Evolutionary conservation across 2,113 vertebrate genomes (phyloP).

Genomic region (Theristicus caerulescens): DNA sequence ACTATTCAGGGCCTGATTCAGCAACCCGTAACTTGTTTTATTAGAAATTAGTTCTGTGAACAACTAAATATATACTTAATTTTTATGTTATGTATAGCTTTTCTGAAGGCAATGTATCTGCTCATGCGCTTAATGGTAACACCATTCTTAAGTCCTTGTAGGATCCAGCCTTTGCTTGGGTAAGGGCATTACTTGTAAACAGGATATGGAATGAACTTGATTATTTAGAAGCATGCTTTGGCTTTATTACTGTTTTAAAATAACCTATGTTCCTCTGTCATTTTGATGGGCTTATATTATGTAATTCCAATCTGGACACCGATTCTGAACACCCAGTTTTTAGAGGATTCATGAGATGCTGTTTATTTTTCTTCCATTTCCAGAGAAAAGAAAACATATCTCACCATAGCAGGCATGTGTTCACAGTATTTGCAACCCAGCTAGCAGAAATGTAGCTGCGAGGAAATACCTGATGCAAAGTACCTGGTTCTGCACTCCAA

Average conservation of each 20-base stretch:
- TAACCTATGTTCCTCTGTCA: background rate
- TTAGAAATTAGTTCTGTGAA: background rate
- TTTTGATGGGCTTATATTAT: background rate
- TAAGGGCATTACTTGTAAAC: background rate
- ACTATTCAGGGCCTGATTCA: background rate
- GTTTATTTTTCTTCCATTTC: background rate
- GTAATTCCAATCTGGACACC: background rate
- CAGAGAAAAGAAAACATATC: background rate
- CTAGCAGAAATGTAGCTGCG: background rate
- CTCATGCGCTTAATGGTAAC: background rate
- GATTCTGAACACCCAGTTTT: background rate
- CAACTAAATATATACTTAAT: background rate
- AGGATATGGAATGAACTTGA: background rate
- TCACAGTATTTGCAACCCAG: background rate
- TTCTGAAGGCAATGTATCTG: background rate
- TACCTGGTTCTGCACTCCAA: background rate
- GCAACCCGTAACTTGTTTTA: background rate
- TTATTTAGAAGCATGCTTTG: background rate
- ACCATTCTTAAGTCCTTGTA: background rate
- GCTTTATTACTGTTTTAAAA: background rate
- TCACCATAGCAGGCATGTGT: background rate
- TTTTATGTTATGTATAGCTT: background rate
- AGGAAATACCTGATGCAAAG: background rate
- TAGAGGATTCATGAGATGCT: background rate
- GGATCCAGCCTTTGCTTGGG: background rate